A percentile compares a stretch with the other conserved stretches of the same genome.
phyloP scores from a whole-genome alignment of 2,113 vertebrate species.

The Lucifuga dentata region DNA sequence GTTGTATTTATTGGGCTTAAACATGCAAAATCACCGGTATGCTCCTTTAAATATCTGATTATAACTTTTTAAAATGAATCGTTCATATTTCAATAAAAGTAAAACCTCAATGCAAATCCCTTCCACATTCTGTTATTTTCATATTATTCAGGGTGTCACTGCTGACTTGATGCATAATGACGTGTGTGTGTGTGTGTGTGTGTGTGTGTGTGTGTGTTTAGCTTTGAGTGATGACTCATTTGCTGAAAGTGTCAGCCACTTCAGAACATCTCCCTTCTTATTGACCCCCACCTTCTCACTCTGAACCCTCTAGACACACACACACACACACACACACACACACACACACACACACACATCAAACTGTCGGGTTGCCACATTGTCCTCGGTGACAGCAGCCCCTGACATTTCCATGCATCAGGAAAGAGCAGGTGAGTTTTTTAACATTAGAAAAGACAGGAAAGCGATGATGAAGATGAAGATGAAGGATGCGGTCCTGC shows the following conservation, averaged over 20 bases:
- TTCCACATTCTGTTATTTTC: constrained; percentile 18
- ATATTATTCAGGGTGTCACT: constrained; percentile 10
- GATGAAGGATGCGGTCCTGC: constrained; percentile 38
- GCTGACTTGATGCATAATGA: constrained; percentile 52
- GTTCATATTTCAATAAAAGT: too few relatives aligned
- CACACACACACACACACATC: constrained; percentile 21
- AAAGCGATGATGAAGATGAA: constrained; percentile 17
- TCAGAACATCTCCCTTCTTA: constrained; percentile 26
- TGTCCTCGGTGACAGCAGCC: constrained; percentile 41
- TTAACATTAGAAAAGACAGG: not conserved
- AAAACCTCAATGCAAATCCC: too few relatives aligned
- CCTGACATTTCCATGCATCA: constrained; percentile 66
- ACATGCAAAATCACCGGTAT: too few relatives aligned
- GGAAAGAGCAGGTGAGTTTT: constrained; percentile 5
- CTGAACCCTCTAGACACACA: constrained; percentile 32
- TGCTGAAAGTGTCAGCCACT: constrained; percentile 29
- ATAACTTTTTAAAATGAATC: too few relatives aligned
- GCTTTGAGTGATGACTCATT: constrained; percentile 12
- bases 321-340: constrained; percentile 10
- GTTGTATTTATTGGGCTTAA: too few relatives aligned
- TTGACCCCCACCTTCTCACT: constrained; percentile 35
- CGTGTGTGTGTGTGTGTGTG: constrained; percentile 26
- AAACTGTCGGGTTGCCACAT: constrained; percentile 58
- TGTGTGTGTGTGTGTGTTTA: constrained; percentile 8
- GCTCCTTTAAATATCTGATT: too few relatives aligned